Percentiles rank a stretch among this genome's conserved stretches.
phyloP scores from a whole-genome alignment of 2,797 vertebrate species.

The Poliocrania exsul region DNA sequence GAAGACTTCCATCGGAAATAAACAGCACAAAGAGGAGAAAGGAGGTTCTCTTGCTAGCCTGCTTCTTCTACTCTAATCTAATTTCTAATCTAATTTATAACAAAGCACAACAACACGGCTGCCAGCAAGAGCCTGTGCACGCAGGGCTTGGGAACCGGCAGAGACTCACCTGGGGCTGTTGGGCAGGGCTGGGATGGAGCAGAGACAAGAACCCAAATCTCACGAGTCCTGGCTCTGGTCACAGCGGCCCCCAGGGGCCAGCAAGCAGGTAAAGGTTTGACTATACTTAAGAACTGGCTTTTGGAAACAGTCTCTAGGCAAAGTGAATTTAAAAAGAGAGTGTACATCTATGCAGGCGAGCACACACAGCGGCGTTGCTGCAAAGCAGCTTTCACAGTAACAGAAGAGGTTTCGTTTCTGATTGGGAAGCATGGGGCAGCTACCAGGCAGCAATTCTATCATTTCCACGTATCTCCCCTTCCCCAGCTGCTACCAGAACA shows the following conservation, averaged over 20 bases:
- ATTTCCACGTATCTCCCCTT: accelerated
- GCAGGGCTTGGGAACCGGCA: neutral
- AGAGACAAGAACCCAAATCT: neutral
- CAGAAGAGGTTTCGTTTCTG: neutral
- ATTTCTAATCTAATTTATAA: neutral
- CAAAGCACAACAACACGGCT: neutral
- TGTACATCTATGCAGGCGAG: accelerated
- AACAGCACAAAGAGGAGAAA: neutral
- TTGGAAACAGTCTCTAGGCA: neutral
- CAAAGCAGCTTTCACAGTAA: neutral
- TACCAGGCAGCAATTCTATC: accelerated
- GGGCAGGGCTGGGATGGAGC: accelerated
- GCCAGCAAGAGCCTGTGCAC: neutral
- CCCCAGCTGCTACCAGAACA: accelerated
- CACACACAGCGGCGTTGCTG: accelerated
- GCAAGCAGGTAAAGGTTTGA: neutral
- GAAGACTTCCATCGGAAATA: neutral
- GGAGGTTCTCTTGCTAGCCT: neutral
- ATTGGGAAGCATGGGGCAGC: neutral
- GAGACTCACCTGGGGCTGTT: neutral
- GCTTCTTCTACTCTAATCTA: neutral
- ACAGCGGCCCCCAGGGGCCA: too few relatives aligned
- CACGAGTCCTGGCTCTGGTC: neutral
- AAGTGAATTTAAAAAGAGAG: neutral
- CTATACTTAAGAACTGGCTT: neutral